These are phyloP conservation scores for Nestor notabilis DNA, from an alignment of 2,113 vertebrate genomes.

Conservation along the genomic window DNA sequence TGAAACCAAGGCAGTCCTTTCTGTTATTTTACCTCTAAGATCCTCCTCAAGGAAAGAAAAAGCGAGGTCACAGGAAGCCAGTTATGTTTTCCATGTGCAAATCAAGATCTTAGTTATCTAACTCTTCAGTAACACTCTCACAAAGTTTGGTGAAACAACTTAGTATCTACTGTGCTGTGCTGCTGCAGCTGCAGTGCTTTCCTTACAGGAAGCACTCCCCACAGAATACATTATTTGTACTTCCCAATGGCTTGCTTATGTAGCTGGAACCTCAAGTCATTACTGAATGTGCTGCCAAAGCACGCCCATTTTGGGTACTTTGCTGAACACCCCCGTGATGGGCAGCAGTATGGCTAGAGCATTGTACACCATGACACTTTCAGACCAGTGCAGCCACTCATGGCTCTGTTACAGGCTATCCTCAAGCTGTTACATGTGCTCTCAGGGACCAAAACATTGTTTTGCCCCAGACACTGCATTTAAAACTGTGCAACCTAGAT, in stretches of 20 bases:
- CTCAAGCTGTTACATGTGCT: background rate
- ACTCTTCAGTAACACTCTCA: background rate
- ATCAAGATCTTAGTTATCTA: background rate
- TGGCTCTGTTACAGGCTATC: background rate
- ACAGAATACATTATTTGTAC: background rate
- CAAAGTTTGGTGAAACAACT: background rate
- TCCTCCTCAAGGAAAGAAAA: background rate
- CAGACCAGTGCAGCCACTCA: accelerated
- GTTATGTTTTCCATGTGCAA: background rate
- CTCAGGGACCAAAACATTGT: background rate
- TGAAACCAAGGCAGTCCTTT: background rate
- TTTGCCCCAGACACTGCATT: background rate
- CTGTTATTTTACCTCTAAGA: background rate
- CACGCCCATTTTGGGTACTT: background rate
- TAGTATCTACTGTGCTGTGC: background rate
- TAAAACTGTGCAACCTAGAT: background rate
- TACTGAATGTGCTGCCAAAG: background rate
- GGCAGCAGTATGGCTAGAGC: background rate
- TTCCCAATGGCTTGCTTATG: background rate
- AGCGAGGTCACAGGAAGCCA: background rate
- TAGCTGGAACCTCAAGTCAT: background rate
- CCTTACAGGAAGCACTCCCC: background rate
- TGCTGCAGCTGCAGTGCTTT: background rate
- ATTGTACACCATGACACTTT: background rate
- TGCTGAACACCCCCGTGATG: background rate